These are phyloP conservation scores for Philereme transversata DNA, from an alignment of 2,888 invertebrate genomes.

Conservation along the genomic window DNA sequence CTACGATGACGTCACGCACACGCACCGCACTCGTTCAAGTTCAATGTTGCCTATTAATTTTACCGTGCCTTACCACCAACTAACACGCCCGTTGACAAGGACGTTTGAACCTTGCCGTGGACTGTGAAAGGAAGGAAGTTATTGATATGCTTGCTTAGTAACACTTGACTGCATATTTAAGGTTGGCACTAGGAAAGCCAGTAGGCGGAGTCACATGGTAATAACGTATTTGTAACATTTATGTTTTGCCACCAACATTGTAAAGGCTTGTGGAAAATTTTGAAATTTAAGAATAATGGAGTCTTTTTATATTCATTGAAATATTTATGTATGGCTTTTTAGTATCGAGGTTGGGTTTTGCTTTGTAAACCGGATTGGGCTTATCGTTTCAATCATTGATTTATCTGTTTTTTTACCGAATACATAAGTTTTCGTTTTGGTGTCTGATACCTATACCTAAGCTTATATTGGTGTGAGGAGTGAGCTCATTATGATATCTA, in stretches of 20 bases:
- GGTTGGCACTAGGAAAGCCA: constrained; percentile 8
- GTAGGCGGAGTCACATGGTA: background rate
- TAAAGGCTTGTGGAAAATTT: background rate
- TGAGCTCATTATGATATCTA: no score
- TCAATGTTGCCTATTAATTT: constrained; percentile 79
- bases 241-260: no score
- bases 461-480: constrained; percentile 10
- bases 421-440: constrained; percentile 23
- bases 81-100: constrained; percentile 40
- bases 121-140: constrained; percentile 25
- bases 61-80: constrained; percentile 56
- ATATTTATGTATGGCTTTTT: constrained; percentile 18
- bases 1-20: constrained; percentile 69
- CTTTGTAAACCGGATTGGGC: constrained; percentile 27
- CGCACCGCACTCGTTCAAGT: constrained; percentile 75
- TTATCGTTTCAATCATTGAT: constrained; percentile 34
- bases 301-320: constrained; percentile 13
- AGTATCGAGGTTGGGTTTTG: constrained; percentile 27
- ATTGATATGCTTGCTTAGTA: constrained; percentile 22
- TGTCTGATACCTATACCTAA: constrained; percentile 27
- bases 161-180: constrained; percentile 7
- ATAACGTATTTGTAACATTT: no score
- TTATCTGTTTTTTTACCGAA: constrained; percentile 24
- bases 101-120: constrained; percentile 25
- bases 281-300: constrained; percentile 1